Conservation (phyloP, 1,140 invertebrate species). For the Copidosoma floridanum region DNA sequence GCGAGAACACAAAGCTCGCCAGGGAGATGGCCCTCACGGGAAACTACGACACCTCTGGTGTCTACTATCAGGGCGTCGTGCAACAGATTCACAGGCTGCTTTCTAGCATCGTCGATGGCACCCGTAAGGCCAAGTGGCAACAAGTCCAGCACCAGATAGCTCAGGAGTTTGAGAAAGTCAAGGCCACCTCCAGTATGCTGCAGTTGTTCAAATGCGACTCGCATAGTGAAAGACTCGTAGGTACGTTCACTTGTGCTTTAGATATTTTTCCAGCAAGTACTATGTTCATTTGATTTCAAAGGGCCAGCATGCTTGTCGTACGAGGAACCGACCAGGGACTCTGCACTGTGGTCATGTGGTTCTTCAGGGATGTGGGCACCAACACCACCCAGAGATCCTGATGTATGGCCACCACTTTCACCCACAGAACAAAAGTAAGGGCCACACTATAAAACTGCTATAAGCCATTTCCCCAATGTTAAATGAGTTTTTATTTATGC, state of each 20-base stretch:
- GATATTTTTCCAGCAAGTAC: too few relatives aligned
- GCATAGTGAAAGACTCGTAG: slow-evolving; percentile 55
- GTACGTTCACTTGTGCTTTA: slow-evolving; percentile 26
- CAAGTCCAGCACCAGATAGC: slow-evolving; percentile 88
- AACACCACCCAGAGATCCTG: slow-evolving; percentile 74
- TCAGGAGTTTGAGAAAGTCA: slow-evolving; percentile 88
- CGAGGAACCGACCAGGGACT: slow-evolving; percentile 64
- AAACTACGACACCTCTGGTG: slow-evolving; percentile 91
- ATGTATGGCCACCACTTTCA: slow-evolving; percentile 88
- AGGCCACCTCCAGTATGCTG: slow-evolving; percentile 73
- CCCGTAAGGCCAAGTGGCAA: slow-evolving; percentile 85
- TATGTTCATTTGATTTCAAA: slow-evolving; percentile 15
- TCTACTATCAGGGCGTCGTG: slow-evolving; percentile 93
- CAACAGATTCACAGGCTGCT: slow-evolving; percentile 87
- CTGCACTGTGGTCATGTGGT: slow-evolving; percentile 48
- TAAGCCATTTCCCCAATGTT: not conserved
- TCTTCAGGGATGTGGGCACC: slow-evolving; percentile 62
- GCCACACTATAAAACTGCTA: too few relatives aligned
- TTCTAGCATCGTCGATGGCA: slow-evolving; percentile 74
- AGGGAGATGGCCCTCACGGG: slow-evolving; percentile 92
- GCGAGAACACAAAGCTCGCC: slow-evolving; percentile 88
- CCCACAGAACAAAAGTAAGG: slow-evolving; percentile 68
- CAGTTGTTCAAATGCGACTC: slow-evolving; percentile 64
- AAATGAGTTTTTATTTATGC: too few relatives aligned
- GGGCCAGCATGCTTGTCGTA: slow-evolving; percentile 53